Percentiles rank a stretch among this genome's conserved stretches.
These are phyloP conservation scores for Diloba caeruleocephala DNA, from an alignment of 2,888 invertebrate species.

Conservation along the genomic window DNA sequence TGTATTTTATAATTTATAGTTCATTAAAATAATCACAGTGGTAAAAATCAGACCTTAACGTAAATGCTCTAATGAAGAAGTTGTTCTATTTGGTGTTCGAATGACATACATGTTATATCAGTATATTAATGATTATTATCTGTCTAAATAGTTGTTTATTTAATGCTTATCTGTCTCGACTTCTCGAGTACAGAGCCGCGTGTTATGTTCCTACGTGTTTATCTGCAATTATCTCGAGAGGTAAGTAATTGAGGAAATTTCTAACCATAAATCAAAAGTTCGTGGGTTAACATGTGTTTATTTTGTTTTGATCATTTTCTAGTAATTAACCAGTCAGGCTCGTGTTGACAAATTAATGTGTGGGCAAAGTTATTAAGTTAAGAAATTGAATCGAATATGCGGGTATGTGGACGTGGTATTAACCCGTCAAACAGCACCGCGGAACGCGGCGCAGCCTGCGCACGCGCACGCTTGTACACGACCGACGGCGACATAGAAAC, in stretches of 20 bases:
- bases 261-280: constrained; percentile 28
- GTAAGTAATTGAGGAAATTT: constrained; percentile 40
- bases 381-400: constrained; percentile 74
- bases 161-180: constrained; percentile 31
- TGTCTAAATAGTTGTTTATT: constrained; percentile 39
- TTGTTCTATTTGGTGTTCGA: constrained; percentile 17
- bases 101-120: constrained; percentile 9
- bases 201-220: constrained; percentile 35
- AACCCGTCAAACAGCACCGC: constrained; percentile 61
- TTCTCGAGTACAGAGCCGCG: constrained; percentile 24
- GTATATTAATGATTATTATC: constrained; percentile 28
- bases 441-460: constrained; percentile 40
- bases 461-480: constrained; percentile 48
- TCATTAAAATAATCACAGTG: constrained; percentile 37
- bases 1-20: constrained; percentile 43
- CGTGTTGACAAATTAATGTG: constrained; percentile 60
- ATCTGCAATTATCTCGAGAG: constrained; percentile 43
- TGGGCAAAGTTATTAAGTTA: constrained; percentile 64
- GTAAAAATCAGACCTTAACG: constrained; percentile 40
- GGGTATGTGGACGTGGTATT: constrained; percentile 62
- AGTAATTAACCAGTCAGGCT: constrained; percentile 24
- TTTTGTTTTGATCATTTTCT: constrained; percentile 23
- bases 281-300: constrained; percentile 19
- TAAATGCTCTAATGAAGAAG: constrained; percentile 2
- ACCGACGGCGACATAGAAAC: constrained; percentile 59